Evolutionary conservation across 1,140 invertebrate genomes (phyloP), one percentile per base, ranked within the genome.

Genomic region (Micrasema longulum): DNA sequence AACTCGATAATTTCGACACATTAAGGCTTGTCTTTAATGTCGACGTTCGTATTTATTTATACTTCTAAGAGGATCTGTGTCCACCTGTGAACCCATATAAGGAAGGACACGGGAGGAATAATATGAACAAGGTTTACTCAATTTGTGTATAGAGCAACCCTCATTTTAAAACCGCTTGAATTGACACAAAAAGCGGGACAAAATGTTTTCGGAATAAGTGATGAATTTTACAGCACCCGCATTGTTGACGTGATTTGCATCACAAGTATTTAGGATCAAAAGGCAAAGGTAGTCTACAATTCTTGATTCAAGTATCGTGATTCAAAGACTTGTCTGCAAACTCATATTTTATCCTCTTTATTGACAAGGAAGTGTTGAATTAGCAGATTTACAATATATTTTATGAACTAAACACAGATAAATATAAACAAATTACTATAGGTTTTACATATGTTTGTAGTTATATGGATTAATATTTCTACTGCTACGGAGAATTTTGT

Each of bases 81-180:
- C 11, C 41, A 2, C 41, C 3, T 45, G 41, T 16, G 41, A 45
- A 45, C 41, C 41, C 41, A 45, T 45, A 31, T 31, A 23, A 43
- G 38, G 55, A 60, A 16, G 36, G 55, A 60, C 36, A 38, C 35
- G n/a, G 9, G 6, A 7, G 3, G 55, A 60, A 60, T 60, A 60
- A 60, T 60, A 43, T 60, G 55, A 18, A 41, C 55, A 7, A 60
- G 36, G 55, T 35, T 60, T 60, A 22, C 9, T 31, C 2, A 7
- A 31, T 7, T 31, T 31, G 36, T 38, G 18, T 22, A 60, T 16
- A 20, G 16, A 41, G 36, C 35, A 22, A 60, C 55, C 55, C 55
- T 41, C 38, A 60, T 60, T 60, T 48, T 41, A 60, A 60, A 60
- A 23, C 55, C 38, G 11, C 36, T 35, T 12, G 55, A 60, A 23